Evolutionary conservation across 2,797 vertebrate species (phyloP).

Genomic region (Myiotriccus ornatus): DNA sequence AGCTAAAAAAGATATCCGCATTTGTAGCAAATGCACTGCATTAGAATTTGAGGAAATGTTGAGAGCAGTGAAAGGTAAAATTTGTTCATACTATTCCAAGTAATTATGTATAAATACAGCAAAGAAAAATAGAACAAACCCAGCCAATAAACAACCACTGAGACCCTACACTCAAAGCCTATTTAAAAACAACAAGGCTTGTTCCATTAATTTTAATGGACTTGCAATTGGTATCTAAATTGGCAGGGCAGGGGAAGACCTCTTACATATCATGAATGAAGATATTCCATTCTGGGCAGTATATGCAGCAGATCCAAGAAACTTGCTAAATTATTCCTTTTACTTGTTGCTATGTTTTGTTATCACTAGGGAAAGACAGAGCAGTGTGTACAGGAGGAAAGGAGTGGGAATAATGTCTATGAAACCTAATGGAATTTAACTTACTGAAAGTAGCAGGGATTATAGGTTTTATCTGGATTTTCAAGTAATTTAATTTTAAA

Average conservation of each 20-base stretch:
- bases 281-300: not conserved
- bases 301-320: not conserved
- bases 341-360: not conserved
- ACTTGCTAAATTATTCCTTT: not conserved
- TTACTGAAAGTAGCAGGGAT: not conserved
- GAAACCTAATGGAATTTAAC: not conserved
- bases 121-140: not conserved
- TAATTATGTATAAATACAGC: not conserved
- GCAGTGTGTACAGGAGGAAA: not conserved
- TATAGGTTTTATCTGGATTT: not conserved
- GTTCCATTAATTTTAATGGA: not conserved
- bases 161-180: not conserved
- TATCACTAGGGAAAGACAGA: not conserved
- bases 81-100: not conserved
- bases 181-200: not conserved
- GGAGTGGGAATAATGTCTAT: not conserved
- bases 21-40: not conserved
- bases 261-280: not conserved
- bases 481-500: not conserved
- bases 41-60: not conserved
- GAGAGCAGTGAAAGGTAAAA: not conserved
- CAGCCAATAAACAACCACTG: not conserved
- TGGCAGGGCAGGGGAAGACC: accelerated
- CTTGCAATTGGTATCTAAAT: not conserved
- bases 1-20: not conserved